A percentile compares a stretch with the other conserved stretches of the same genome.
phyloP scores from a whole-genome alignment of 2,113 vertebrate genomes.

The Mesembrinibis cayennensis region DNA sequence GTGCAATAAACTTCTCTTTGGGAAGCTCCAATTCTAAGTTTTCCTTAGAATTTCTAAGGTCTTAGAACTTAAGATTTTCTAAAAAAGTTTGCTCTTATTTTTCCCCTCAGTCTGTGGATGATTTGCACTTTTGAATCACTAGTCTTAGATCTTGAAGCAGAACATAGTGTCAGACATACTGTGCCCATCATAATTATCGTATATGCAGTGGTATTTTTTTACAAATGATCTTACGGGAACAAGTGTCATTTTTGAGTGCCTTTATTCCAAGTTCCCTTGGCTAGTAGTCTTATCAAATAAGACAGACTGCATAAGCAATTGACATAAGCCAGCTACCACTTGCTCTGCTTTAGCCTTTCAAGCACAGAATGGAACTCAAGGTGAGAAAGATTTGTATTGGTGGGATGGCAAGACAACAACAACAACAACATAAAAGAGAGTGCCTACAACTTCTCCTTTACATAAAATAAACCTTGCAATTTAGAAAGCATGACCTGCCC shows the following conservation, averaged over 20 bases:
- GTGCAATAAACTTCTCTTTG: neutral
- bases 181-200: neutral
- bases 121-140: neutral
- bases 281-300: neutral
- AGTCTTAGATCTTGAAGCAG: neutral
- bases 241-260: neutral
- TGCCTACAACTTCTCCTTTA: neutral
- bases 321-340: neutral
- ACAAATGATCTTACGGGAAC: neutral
- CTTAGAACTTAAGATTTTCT: neutral
- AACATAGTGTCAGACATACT: neutral
- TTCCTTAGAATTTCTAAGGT: neutral
- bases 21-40: neutral
- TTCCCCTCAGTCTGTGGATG: neutral
- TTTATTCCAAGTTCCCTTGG: neutral
- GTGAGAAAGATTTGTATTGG: neutral
- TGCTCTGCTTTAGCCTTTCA: neutral
- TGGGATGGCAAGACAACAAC: neutral
- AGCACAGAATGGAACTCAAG: neutral
- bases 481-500: neutral
- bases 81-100: neutral
- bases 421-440: too few species aligned
- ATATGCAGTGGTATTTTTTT: neutral
- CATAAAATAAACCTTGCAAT: neutral
- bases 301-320: neutral